phyloP scores from a whole-genome alignment of 2,888 invertebrate genomes.

The Argyra leucocephala region DNA sequence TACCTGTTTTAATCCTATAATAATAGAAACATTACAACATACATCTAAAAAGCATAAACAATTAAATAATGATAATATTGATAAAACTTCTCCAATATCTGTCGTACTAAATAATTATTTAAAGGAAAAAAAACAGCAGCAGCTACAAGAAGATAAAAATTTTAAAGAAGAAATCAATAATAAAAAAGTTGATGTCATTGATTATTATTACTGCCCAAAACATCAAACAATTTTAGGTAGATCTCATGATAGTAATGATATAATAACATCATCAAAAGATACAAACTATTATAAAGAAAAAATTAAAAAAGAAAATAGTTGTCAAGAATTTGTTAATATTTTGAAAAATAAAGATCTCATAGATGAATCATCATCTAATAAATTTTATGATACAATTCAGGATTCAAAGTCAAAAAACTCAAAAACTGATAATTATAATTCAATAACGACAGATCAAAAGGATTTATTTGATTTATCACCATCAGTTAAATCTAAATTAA shows the following conservation, averaged over 20 bases:
- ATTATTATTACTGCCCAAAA: background rate
- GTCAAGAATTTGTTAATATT: background rate
- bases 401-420: too few species aligned
- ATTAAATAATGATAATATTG: background rate
- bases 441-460: too few species aligned
- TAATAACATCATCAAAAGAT: background rate
- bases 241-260: background rate
- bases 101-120: background rate
- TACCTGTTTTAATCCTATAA: too few species aligned
- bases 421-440: too few species aligned
- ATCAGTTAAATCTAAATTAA: too few species aligned
- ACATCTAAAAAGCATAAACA: background rate
- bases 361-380: too few species aligned
- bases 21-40: constrained; percentile 11
- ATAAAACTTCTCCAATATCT: background rate
- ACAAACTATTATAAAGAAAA: background rate
- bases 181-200: background rate
- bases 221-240: background rate
- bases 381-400: too few species aligned
- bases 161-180: background rate
- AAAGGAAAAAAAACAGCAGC: background rate
- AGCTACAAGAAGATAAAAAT: background rate
- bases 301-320: background rate
- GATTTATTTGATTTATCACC: too few species aligned
- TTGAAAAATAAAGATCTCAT: background rate